Evolutionary conservation across 2,888 invertebrate species (phyloP).

Genomic region (Andrena hattorfiana): DNA sequence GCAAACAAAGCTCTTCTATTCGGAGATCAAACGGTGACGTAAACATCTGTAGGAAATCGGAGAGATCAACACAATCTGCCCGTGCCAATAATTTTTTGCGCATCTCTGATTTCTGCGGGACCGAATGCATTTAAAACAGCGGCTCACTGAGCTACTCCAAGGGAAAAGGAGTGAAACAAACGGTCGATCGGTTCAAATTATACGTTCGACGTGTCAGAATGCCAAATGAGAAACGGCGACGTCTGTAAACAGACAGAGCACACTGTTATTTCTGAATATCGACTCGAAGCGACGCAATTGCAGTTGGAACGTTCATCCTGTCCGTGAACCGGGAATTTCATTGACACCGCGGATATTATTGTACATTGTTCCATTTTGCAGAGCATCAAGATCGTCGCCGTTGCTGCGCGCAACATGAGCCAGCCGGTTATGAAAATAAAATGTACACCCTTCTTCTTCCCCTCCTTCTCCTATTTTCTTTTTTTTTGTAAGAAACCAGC

Average conservation of each 20-base stretch:
- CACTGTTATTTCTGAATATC: slow-evolving; percentile 24
- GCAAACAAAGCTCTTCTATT: too few relatives aligned
- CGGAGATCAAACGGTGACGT: too few relatives aligned
- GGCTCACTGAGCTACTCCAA: too few relatives aligned
- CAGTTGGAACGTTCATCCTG: background rate
- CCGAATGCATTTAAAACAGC: too few relatives aligned
- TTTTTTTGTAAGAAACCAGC: slow-evolving; percentile 5
- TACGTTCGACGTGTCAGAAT: slow-evolving; percentile 18
- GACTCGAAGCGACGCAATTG: slow-evolving; percentile 14
- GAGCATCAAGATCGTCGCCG: background rate
- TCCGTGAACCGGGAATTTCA: background rate
- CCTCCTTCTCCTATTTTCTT: too few relatives aligned
- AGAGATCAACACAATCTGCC: too few relatives aligned
- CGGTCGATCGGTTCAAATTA: background rate
- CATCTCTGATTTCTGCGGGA: too few relatives aligned
- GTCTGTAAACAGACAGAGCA: slow-evolving; percentile 6
- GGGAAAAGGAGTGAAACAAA: background rate
- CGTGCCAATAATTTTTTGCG: too few relatives aligned
- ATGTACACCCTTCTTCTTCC: background rate
- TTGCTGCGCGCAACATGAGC: background rate
- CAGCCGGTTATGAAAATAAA: slow-evolving; percentile 15
- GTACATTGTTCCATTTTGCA: background rate
- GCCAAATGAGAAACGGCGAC: slow-evolving; percentile 15
- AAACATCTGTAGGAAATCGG: too few relatives aligned
- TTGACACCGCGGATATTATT: background rate